These are phyloP conservation scores for Noctua pronuba DNA, from an alignment of 2,888 invertebrate genomes.

Conservation along the genomic window DNA sequence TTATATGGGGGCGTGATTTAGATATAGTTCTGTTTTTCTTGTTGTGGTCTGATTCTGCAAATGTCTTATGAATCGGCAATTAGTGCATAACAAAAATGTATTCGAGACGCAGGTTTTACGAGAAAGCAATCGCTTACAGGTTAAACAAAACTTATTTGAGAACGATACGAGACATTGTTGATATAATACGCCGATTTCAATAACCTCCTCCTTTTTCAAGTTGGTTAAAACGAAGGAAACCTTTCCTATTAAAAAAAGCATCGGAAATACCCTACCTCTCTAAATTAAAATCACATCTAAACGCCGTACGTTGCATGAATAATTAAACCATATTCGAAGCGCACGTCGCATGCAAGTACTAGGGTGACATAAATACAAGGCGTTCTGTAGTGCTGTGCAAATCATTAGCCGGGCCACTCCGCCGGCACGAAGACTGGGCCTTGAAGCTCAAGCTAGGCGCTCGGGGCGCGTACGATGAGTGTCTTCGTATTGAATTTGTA, in stretches of 20 bases:
- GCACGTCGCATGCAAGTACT: slow-evolving; percentile 51
- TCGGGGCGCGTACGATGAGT: slow-evolving; percentile 57
- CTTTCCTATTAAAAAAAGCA: not conserved
- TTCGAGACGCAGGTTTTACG: not conserved
- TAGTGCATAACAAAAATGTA: not conserved
- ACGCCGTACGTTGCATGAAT: slow-evolving; percentile 55
- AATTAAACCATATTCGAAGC: slow-evolving; percentile 64
- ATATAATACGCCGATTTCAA: not conserved
- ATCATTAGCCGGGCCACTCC: slow-evolving; percentile 73
- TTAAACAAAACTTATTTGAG: not conserved
- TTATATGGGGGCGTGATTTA: not conserved
- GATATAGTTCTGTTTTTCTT: not conserved
- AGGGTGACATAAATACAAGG: slow-evolving; percentile 62
- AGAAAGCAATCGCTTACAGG: not conserved
- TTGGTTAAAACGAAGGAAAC: not conserved
- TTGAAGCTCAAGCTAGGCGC: slow-evolving; percentile 70
- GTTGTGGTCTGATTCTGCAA: not conserved
- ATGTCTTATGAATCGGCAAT: not conserved
- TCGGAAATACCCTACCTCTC: slow-evolving; percentile 16
- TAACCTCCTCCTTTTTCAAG: not conserved
- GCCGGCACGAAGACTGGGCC: slow-evolving; percentile 59
- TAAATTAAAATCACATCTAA: slow-evolving; percentile 49
- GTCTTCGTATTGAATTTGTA: slow-evolving; percentile 63
- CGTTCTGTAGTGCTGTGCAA: slow-evolving; percentile 70
- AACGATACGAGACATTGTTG: not conserved